Evolutionary conservation across 2,888 invertebrate genomes (phyloP).

Genomic region (Prosopocoilus inquinatus): DNA sequence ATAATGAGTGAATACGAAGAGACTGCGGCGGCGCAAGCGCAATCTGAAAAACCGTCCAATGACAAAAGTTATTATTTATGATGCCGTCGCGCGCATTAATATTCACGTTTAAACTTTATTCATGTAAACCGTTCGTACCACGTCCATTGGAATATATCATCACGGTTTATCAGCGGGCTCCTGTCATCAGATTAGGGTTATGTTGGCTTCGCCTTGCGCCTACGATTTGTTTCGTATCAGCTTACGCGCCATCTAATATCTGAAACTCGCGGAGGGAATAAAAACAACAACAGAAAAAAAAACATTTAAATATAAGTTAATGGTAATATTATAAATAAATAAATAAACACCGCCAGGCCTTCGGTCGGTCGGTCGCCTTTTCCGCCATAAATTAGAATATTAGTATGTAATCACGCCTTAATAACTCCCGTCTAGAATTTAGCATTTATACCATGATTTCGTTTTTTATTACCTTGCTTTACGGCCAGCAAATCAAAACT

Average conservation of each 20-base stretch:
- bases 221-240: slow-evolving; percentile 50
- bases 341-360: too few relatives aligned
- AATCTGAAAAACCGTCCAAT: slow-evolving; percentile 9
- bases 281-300: too few relatives aligned
- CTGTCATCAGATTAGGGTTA: slow-evolving; percentile 43
- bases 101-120: slow-evolving; percentile 4
- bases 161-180: slow-evolving; percentile 31
- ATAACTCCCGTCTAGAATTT: slow-evolving; percentile 8
- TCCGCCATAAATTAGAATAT: slow-evolving; percentile 12
- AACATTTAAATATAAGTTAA: too few relatives aligned
- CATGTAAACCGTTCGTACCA: slow-evolving; percentile 5
- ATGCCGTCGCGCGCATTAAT: slow-evolving; percentile 11
- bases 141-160: slow-evolving; percentile 13
- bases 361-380: too few relatives aligned
- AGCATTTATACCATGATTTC: not conserved
- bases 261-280: too few relatives aligned
- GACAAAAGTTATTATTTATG: slow-evolving; percentile 20
- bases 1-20: too few relatives aligned
- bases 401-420: slow-evolving; percentile 11
- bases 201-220: slow-evolving; percentile 33
- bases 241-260: slow-evolving; percentile 44
- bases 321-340: too few relatives aligned
- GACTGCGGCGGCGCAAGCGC: too few relatives aligned
- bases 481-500: not conserved
- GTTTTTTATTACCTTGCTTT: too few relatives aligned